Base-by-base conservation (phyloP, 2,888 invertebrate species). In the Busseola fusca region DNA sequence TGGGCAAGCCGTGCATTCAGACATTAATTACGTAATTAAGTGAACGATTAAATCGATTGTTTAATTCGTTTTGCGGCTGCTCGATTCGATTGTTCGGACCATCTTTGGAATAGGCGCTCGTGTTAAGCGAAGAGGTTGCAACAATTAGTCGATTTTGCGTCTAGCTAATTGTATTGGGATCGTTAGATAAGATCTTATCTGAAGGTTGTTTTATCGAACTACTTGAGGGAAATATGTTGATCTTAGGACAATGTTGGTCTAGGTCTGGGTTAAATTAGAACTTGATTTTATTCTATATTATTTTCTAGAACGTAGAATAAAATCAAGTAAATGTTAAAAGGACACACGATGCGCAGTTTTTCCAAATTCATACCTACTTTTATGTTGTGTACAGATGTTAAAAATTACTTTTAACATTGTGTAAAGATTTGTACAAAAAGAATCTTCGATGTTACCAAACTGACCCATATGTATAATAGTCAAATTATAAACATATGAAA, bases 21-120 rank as follows among this genome's bases (percentile, higher is more conserved):
- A 89, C 91, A 91, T 92, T 93, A 93, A 93, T 93, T 93, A 92
- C 85, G 91, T 91, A 93, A 93, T 93, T 92, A 93, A 93, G 91
- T 89, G 88, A 88, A 88, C 90, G 90, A 91, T 92, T 91, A 89
- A 93, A 93, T 91, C 91, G 92, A 92, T 93, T 92, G 91, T 90
- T 92, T 91, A 90, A 92, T 92, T 91, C 89, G 90, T 89, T 91
- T 81, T 91, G 91, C 85, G 91, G 92, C 73, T 64, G 78, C 73
- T 81, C 86, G 78, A 86, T 87, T 84, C 85, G 87, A 89, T 91
- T 88, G 89, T 82, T 74, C 54, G 34, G 40, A 30, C 72, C 67
- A 77, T 84, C 83, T 83, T 77, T 78, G 74, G 76, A 67, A 79
- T 77, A 77, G 54, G 60, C 64, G 3, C 48, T 72, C 54, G 64